phyloP scores from a whole-genome alignment of 1,140 invertebrate genomes.

The Grapholita molesta region DNA sequence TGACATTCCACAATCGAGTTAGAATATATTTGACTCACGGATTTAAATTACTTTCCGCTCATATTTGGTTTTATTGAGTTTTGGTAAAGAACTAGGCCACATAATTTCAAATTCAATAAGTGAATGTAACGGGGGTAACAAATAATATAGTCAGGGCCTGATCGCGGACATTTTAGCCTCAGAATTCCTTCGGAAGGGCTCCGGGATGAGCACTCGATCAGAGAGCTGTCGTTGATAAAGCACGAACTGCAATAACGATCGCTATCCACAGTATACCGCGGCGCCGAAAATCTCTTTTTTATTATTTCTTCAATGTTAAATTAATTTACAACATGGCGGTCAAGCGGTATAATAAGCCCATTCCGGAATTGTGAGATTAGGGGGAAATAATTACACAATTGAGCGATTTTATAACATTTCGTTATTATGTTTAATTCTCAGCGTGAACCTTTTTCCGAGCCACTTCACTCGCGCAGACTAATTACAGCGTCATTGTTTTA shows the following conservation, averaged over 20 bases:
- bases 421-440: constrained; percentile 10
- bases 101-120: too few species aligned
- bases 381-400: constrained; percentile 7
- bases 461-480: background rate
- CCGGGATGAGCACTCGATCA: background rate
- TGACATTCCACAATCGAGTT: too few species aligned
- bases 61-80: too few species aligned
- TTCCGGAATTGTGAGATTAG: background rate
- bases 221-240: background rate
- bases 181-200: background rate
- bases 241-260: background rate
- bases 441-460: constrained; percentile 6
- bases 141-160: background rate
- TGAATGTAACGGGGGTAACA: too few species aligned
- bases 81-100: too few species aligned
- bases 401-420: background rate
- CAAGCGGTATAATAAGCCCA: background rate
- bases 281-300: background rate
- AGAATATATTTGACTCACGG: too few species aligned
- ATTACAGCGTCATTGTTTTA: background rate
- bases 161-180: background rate
- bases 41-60: too few species aligned
- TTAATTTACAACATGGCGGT: background rate
- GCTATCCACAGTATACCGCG: background rate
- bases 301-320: background rate